Percentiles rank a stretch among this genome's conserved stretches.
Conservation (phyloP, 2,797 vertebrate species). For the Sebastiscus albofasciatus region DNA sequence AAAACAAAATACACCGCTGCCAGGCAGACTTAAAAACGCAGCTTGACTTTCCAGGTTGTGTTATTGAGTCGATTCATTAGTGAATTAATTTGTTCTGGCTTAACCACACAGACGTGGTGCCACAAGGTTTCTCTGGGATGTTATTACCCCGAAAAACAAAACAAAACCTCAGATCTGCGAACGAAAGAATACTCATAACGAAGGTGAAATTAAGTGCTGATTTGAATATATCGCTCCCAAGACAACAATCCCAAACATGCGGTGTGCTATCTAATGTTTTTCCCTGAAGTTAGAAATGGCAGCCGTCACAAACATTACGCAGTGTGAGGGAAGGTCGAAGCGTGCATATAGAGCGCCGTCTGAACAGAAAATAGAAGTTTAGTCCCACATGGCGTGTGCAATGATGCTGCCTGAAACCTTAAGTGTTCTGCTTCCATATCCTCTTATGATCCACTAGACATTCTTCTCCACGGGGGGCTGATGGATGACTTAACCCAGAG, state of each 20-base stretch:
- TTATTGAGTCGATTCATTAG: constrained; percentile 65
- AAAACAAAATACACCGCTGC: constrained; percentile 55
- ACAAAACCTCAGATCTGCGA: constrained; percentile 21
- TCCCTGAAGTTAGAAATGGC: not conserved
- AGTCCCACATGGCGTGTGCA: constrained; percentile 33
- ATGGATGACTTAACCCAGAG: constrained; percentile 69
- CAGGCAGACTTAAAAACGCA: constrained; percentile 54
- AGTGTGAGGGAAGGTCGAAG: constrained; percentile 8
- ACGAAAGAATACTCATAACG: not conserved
- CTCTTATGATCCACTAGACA: constrained; percentile 65
- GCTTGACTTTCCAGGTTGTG: constrained; percentile 57
- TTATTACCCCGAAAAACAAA: constrained; percentile 35
- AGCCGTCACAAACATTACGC: not conserved
- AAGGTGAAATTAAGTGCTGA: constrained; percentile 16
- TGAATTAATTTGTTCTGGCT: constrained; percentile 57
- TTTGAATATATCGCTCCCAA: constrained; percentile 14
- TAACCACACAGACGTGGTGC: constrained; percentile 40
- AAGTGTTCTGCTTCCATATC: constrained; percentile 67
- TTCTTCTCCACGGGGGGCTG: constrained; percentile 55
- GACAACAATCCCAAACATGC: constrained; percentile 2
- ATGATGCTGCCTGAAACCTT: constrained; percentile 46
- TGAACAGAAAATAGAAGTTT: constrained; percentile 29
- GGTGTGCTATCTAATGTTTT: not conserved
- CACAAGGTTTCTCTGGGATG: constrained; percentile 53
- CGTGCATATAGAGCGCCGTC: not conserved